Evolutionary conservation across 2,113 vertebrate species (phyloP).

Genomic region (Cololabis saira): DNA sequence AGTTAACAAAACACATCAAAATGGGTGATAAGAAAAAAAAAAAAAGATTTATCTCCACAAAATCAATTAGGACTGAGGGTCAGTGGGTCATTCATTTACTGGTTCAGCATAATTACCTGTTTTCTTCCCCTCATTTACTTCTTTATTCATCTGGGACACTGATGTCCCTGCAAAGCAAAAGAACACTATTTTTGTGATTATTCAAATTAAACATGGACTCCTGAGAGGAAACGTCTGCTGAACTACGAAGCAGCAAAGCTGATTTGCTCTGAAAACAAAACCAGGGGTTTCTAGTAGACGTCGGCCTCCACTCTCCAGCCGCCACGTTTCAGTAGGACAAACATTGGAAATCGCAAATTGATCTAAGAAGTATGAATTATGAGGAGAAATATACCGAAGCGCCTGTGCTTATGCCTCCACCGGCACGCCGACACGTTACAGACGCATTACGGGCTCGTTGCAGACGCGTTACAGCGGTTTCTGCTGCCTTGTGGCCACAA

Average conservation of each 20-base stretch:
- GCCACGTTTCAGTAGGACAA: slow-evolving; percentile 39
- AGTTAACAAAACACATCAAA: slow-evolving; percentile 73
- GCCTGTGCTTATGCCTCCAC: slow-evolving; percentile 12
- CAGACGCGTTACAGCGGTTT: slow-evolving; percentile 63
- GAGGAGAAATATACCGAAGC: slow-evolving; percentile 14
- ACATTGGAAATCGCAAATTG: slow-evolving; percentile 23
- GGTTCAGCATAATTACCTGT: slow-evolving; percentile 85
- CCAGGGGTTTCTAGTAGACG: slow-evolving; percentile 60
- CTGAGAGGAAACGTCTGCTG: slow-evolving; percentile 67
- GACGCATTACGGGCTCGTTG: too few species aligned
- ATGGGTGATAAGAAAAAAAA: slow-evolving; percentile 44
- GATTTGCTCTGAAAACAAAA: slow-evolving; percentile 72
- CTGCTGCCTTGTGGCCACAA: slow-evolving; percentile 51
- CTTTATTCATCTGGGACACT: slow-evolving; percentile 80
- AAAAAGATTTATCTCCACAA: slow-evolving; percentile 60
- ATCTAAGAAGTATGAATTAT: slow-evolving; percentile 30
- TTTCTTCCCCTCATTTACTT: slow-evolving; percentile 81
- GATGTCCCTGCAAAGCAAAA: slow-evolving; percentile 71
- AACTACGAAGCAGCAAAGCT: slow-evolving; percentile 51
- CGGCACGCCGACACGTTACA: too few species aligned
- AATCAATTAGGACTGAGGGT: slow-evolving; percentile 82
- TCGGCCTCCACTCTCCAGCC: slow-evolving; percentile 60
- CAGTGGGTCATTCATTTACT: slow-evolving; percentile 80
- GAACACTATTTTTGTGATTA: slow-evolving; percentile 70
- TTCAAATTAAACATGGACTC: slow-evolving; percentile 77